Base-by-base conservation (phyloP, 1,140 invertebrate genomes). In the Nasonia longicornis region DNA sequence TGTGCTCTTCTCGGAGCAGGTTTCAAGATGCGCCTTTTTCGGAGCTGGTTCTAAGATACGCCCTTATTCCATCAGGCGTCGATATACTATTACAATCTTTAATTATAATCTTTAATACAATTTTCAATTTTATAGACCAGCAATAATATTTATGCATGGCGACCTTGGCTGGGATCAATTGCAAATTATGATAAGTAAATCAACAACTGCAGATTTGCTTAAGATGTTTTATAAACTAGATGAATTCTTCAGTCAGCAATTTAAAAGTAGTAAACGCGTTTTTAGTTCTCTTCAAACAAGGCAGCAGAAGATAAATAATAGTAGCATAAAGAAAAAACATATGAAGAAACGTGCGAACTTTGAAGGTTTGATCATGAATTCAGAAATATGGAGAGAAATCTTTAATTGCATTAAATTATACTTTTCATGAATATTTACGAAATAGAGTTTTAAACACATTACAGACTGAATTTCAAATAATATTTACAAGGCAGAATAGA, bases 191-290 rank as follows among this genome's bases (percentile, higher is more conserved):
- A 98, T 99, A 85, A 97, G 96, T 20, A 96, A 98, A 89, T 98
- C 97, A 35, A 99, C 98, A 0, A 99, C 97, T 0, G 97, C 97
- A 0, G 98, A 99, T 91, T 91, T 99, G 29, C 91, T 99, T 2
- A 99, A 99, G 91, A 98, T 99, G 96, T 97, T 96, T 87, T 95
- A 96, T 77, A 98, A 98, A 89, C 91, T 99, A 11, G 97, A 99
- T 86, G 98, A 99, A 91, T 99, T 99, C 91, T 99, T 99, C 88
- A 95, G 95, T 70, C 96, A 98, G 87, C 97, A 98, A 90, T 98
- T 98, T 88, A 97, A 97, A 86, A 97, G 96, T 81, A 97, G 96
- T 85, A 97, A 97, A 89, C 92, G 96, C 8, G 96, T 97, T 8
- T 97, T 98, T 88, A 96, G 94, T 76, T 96, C 94, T 31, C 88